A percentile compares a stretch with the other conserved stretches of the same genome.
Evolutionary conservation across 2,888 invertebrate genomes (phyloP).

Genomic region (Apodemia zela): DNA sequence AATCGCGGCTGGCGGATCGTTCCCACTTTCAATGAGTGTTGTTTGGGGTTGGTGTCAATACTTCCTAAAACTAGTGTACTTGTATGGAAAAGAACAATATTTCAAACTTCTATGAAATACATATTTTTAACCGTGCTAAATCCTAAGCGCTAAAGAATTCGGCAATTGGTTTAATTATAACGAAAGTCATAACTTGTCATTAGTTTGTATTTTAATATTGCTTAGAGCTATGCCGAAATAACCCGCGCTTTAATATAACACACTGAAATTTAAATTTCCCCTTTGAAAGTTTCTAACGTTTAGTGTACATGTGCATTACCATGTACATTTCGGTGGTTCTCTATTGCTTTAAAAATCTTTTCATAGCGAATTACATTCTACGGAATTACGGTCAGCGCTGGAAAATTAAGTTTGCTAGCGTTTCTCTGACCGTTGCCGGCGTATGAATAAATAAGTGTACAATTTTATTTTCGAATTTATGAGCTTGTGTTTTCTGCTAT

Average conservation of each 20-base stretch:
- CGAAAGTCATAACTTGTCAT: background rate
- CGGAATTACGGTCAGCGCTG: slow-evolving; percentile 20
- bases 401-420: slow-evolving; percentile 17
- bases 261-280: slow-evolving; percentile 11
- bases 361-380: slow-evolving; percentile 23
- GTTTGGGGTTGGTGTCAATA: too few species aligned
- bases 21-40: too few species aligned
- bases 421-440: slow-evolving; percentile 16
- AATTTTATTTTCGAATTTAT: slow-evolving; percentile 17
- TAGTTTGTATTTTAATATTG: background rate
- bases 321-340: slow-evolving; percentile 6
- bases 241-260: slow-evolving; percentile 6
- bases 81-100: too few species aligned
- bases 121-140: too few species aligned
- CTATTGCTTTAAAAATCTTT: slow-evolving; percentile 21
- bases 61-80: too few species aligned
- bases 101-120: too few species aligned
- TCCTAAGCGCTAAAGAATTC: too few species aligned
- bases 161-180: background rate
- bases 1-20: too few species aligned
- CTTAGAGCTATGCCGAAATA: background rate
- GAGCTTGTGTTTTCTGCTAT: slow-evolving; percentile 15
- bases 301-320: slow-evolving; percentile 1
- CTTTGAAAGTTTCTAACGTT: slow-evolving; percentile 12
- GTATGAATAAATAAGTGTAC: slow-evolving; percentile 20